Percentiles rank a stretch among this genome's conserved stretches.
These are phyloP conservation scores for Blera fallax DNA, from an alignment of 2,888 invertebrate species.

Conservation along the genomic window DNA sequence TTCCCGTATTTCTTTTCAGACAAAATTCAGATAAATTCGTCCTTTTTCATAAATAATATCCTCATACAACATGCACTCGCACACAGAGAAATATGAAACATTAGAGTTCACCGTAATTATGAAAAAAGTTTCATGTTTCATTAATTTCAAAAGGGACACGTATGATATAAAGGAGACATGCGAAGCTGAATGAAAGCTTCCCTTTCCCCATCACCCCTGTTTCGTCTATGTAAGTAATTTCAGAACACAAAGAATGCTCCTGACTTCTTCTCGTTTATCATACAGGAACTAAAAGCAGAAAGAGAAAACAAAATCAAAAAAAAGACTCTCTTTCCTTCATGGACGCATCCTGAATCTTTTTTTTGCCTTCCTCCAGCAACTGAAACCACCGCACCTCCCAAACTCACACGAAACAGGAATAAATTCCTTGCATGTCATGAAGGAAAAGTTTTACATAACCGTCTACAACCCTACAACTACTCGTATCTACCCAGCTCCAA, in stretches of 20 bases:
- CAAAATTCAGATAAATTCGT: not conserved
- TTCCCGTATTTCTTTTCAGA: not conserved
- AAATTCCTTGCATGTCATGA: slow-evolving; percentile 52
- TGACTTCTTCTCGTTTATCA: slow-evolving; percentile 37
- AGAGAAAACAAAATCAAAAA: not conserved
- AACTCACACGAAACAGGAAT: slow-evolving; percentile 41
- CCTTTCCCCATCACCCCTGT: too few relatives aligned
- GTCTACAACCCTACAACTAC: not conserved
- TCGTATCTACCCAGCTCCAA: not conserved
- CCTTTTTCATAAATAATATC: not conserved
- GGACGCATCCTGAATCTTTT: slow-evolving; percentile 28
- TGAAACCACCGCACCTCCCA: slow-evolving; percentile 32
- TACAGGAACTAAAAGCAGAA: not conserved
- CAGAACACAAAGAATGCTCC: slow-evolving; percentile 19
- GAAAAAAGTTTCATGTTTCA: slow-evolving; percentile 55
- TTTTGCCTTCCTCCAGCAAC: not conserved
- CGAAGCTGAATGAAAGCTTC: slow-evolving; percentile 59
- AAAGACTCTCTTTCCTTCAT: not conserved
- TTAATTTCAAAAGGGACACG: slow-evolving; percentile 52
- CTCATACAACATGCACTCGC: not conserved
- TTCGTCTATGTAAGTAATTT: slow-evolving; percentile 33
- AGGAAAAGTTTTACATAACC: slow-evolving; percentile 56
- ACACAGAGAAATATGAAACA: not conserved
- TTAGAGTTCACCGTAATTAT: slow-evolving; percentile 47
- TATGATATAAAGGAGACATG: slow-evolving; percentile 42